Evolutionary conservation across 1,140 invertebrate genomes (phyloP), one percentile per base, ranked within the genome.

Genomic region (Danaus melanippus): DNA sequence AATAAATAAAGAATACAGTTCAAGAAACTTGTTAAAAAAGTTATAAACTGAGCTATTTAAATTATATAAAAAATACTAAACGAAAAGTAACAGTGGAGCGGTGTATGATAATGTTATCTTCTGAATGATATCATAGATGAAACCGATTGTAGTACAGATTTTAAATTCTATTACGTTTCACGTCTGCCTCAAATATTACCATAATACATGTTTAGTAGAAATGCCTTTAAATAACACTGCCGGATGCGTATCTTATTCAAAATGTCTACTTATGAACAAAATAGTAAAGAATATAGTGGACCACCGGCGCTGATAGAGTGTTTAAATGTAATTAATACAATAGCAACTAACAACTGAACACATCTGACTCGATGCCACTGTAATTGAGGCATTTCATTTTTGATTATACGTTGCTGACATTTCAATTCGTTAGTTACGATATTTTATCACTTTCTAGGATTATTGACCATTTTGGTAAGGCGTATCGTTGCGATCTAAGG

Each of bases 401-500:
- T 76, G 68, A 76, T 79, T 74, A 68, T 71, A 74, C 53, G 11
- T 60, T 54, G 58, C 50, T 74, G 74, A 79, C 69, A 54, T 75
- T 77, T 79, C 72, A 71, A 75, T 75, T 75, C 71, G 63, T 71
- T 68, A 62, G 63, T 67, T 56, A 55, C 57, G 46, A 51, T 61
- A 62, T 53, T 56, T 79, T 79, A 77, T 76, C 74, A 71, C 68
- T 69, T 68, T 66, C 67, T 66, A 54, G 61, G 64, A 68, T 67
- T 72, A 76, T 71, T 78, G 79, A 82, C 79, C 67, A 74, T 71
- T 76, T 74, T 70, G 68, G 64, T 65, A 55, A 60, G 48, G 58
- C 60, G 46, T 76, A 81, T 81, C 76, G 64, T 62, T 66, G 68
- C 61, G 66, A 81, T 77, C 76, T 77, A 57, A 43, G 48, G 55